Base-by-base conservation (phyloP, 2,888 invertebrate genomes). In the Patella ulyssiponensis region DNA sequence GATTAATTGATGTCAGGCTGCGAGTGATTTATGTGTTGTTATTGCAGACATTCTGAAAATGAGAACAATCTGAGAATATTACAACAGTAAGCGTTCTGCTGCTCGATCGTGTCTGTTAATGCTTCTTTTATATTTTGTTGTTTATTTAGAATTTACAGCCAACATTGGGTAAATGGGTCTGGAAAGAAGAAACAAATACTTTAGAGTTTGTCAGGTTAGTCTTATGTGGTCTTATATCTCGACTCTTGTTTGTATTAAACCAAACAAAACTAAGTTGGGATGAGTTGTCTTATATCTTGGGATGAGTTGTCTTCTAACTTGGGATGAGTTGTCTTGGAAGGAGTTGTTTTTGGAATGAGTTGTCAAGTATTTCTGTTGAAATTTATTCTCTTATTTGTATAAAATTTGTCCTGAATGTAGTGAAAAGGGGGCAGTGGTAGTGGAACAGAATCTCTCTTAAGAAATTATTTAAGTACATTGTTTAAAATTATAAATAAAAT, bases 111-210 rank as follows among this genome's bases (percentile, higher is more conserved):
- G n/a, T 56, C 56, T 56, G 3, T 4, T 17, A n/a, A 56, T 56
- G 3, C 7, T 17, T 17, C 56, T 56, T 56, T 17, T 17, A n/a
- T 9, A 5, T 17, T 56, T 12, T 12, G 12, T 11, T 23, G 23
- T 23, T 23, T 20, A 5, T 71, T n/a, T 71, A 33, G 71, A 76
- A 72, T 5, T 58, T n/a, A 56, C 76, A 17, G 7, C 53, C 14
- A 64, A 23, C 64, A 53, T 71, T 80, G 58, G 86, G 86, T 14
- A 82, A 77, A 75, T 86, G 86, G 86, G 75, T 79, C 14, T 86
- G 86, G 86, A 86, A 83, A 78, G 86, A 86, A n/a, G 85, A 86
- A 64, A 77, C 82, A 14, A 74, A 80, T 27, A 76, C 79, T 14
- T 71, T 86, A 23, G 86, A 86, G 77, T 84, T 85, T 72, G 72